Evolutionary conservation across 2,888 invertebrate genomes (phyloP), one percentile per base, ranked within the genome.

Genomic region (Acleris cristana): DNA sequence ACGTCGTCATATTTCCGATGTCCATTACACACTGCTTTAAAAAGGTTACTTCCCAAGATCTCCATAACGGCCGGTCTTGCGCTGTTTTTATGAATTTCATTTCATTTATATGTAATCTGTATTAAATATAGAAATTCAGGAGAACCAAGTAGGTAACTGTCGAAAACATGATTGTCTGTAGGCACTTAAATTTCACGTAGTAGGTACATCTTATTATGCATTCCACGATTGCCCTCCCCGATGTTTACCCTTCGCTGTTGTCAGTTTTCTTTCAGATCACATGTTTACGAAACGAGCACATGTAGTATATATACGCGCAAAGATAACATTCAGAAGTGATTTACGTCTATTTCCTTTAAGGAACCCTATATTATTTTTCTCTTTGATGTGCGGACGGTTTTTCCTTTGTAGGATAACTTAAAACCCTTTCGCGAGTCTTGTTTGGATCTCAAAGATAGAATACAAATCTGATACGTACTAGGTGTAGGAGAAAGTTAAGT

Each of bases 151-250:
- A 51, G 10, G 19, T 51, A 51, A 18, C 51, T 51, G 44, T 7
- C 26, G 18, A 49, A 51, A 65, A 52, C 45, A 52, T 30, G 23
- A 65, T 64, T 69, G 69, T 69, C 58, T 61, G 49, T 26, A 26
- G 7, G 26, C 58, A 64, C 52, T 14, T 65, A 53, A 76, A 68
- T 71, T 69, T 52, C 66, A 65, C 65, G 70, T 70, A 69, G 72
- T n/a, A n/a, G n/a, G n/a, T 78, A 72, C 70, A 64, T 75, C 76
- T 78, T 76, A 76, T 80, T 82, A 79, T 76, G 76, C 79, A 81
- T 78, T 76, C 74, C 69, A 73, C 76, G 78, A 79, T 79, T 81
- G 76, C 73, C 72, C 67, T 57, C 57, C 71, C 73, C 72, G 69
- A 71, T 76, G 73, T 78, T 72, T 70, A 73, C 73, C 69, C 73